Evolutionary conservation across 2,797 vertebrate genomes (phyloP), one percentile per base, ranked within the genome.

Genomic region (Protosalanx chinensis): DNA sequence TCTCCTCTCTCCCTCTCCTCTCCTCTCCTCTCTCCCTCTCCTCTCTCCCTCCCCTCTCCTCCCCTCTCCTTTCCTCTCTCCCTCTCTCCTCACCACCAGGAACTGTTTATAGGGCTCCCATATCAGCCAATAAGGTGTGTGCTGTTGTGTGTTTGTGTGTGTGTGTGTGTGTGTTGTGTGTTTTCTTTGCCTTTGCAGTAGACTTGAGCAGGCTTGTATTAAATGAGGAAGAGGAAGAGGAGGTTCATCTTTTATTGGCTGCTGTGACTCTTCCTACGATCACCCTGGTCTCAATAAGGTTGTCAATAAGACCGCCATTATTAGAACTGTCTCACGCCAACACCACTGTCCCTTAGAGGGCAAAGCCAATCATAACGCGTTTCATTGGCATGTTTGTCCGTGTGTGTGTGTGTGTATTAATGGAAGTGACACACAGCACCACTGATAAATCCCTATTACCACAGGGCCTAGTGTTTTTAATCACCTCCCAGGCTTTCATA

Each of bases 301-400:
- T 74, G 3, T 74, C 70, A 84, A 85, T 90, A 90, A 89, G 81
- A 88, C 85, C 83, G 67, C 64, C 80, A 73, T 90, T 90, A 91
- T 91, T 90, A 88, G 87, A 86, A 77, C 86, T 86, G 81, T 82
- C 77, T 83, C 82, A 84, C 65, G 62, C 72, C 79, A 32, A 69
- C 79, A 64, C 67, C 72, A 62, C 72, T 83, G 84, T 83, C 86
- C 79, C 81, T 70, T 62, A 82, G 74, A 71, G 83, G 81, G 79
- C 84, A 88, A 80, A 87, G 75, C 79, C 85, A 88, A 85, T 90
- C 88, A 87, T 79, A 81, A 80, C 78, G 74, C 69, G 69, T 86
- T 84, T 82, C 75, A 84, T 53, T 30, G 59, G 57, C 37, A 6
- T 46, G 66, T 74, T 15, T 57, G 23, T 20, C 53, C 59, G 56